These are phyloP conservation scores for Hypsibius dujardini DNA, from an alignment of 1,140 invertebrate species.

Conservation along the genomic window DNA sequence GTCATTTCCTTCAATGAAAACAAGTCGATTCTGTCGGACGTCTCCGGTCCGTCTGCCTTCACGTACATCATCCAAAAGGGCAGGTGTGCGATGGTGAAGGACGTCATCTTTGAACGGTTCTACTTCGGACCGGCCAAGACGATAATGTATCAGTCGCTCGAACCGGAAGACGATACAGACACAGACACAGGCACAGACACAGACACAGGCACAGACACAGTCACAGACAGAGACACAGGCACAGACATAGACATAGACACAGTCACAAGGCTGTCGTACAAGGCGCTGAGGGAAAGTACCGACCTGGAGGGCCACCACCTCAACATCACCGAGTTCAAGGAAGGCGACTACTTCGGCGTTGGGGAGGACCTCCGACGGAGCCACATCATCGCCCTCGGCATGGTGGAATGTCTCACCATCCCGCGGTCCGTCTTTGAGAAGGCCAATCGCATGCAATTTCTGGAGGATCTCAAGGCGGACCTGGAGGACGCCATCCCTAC, in stretches of 20 bases:
- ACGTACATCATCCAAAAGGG: slow-evolving; percentile 11
- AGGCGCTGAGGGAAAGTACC: neutral
- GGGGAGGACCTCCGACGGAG: slow-evolving; percentile 1
- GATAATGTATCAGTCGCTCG: neutral
- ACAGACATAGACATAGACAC: too few species aligned
- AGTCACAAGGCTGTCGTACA: neutral
- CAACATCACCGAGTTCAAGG: slow-evolving; percentile 2
- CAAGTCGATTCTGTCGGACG: slow-evolving; percentile 10
- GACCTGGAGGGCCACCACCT: slow-evolving; percentile 5
- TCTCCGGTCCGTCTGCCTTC: slow-evolving; percentile 7
- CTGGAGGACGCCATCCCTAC: slow-evolving; percentile 16
- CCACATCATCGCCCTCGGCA: neutral
- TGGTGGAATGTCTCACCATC: slow-evolving; percentile 8
- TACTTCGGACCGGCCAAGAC: neutral
- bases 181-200: too few species aligned
- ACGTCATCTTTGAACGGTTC: neutral
- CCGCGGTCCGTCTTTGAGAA: slow-evolving; percentile 14
- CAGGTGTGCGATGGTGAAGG: slow-evolving; percentile 7
- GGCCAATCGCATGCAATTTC: neutral
- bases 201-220: too few species aligned
- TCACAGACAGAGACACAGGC: too few species aligned
- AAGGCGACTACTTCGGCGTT: slow-evolving; percentile 13
- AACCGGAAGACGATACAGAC: neutral
- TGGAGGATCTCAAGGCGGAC: slow-evolving; percentile 11
- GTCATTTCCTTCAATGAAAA: slow-evolving; percentile 11